Conservation (phyloP, 1,140 invertebrate species). For the Lucilia sericata region DNA sequence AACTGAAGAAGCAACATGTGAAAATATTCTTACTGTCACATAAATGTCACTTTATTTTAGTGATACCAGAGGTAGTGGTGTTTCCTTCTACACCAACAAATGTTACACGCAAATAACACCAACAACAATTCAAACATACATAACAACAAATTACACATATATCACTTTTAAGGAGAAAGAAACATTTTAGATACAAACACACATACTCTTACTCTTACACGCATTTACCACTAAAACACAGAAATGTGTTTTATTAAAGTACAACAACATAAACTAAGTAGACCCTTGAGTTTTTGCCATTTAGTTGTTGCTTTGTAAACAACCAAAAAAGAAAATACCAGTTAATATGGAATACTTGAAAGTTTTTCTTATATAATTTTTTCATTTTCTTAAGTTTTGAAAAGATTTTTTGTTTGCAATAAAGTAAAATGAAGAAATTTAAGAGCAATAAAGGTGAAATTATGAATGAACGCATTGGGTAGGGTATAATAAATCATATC, state of each 20-base stretch:
- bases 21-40: background rate
- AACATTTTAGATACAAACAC: background rate
- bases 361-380: background rate
- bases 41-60: background rate
- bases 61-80: background rate
- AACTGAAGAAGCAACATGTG: constrained; percentile 10
- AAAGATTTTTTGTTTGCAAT: too few species aligned
- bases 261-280: constrained; percentile 13
- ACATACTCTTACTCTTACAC: background rate
- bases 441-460: constrained; percentile 19
- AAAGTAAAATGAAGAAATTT: background rate
- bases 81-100: background rate
- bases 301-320: background rate
- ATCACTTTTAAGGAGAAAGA: background rate
- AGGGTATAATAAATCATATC: constrained; percentile 11
- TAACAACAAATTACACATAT: background rate
- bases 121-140: background rate
- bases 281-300: constrained; percentile 2
- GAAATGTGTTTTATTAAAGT: background rate
- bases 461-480: background rate
- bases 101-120: constrained; percentile 4
- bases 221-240: constrained; percentile 1
- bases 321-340: background rate
- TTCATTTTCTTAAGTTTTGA: background rate
- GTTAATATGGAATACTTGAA: constrained; percentile 10